Evolutionary conservation across 2,888 invertebrate genomes (phyloP).

Genomic region (Drosophila atripex): DNA sequence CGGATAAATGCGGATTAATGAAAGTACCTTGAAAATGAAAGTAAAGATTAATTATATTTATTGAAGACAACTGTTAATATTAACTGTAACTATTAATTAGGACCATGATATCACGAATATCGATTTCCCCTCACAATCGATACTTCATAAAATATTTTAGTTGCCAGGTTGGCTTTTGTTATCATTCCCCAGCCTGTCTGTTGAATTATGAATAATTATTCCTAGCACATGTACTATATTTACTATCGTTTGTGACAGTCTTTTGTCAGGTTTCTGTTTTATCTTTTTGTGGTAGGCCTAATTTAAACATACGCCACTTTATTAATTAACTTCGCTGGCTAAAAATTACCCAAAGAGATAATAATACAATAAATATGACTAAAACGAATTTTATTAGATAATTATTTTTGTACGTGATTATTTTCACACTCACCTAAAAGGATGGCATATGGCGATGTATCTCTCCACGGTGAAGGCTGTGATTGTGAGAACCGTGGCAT

Average conservation of each 20-base stretch:
- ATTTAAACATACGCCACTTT: background rate
- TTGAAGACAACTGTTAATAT: too few relatives aligned
- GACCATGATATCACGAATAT: slow-evolving; percentile 6
- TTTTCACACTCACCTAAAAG: slow-evolving; percentile 85
- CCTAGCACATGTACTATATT: background rate
- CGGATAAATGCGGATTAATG: too few relatives aligned
- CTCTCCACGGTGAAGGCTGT: slow-evolving; percentile 95
- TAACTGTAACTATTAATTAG: slow-evolving; percentile 29
- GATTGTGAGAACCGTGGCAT: slow-evolving; percentile 93
- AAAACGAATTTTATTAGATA: background rate
- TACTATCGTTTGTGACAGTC: slow-evolving; percentile 1
- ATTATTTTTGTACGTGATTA: background rate
- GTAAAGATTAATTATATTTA: slow-evolving; percentile 1
- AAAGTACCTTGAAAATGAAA: too few relatives aligned
- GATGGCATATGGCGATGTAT: slow-evolving; percentile 94
- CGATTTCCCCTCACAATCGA: background rate
- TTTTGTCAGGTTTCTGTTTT: slow-evolving; percentile 5
- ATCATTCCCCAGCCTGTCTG: slow-evolving; percentile 6
- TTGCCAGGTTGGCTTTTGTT: slow-evolving; percentile 10
- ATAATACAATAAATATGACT: background rate
- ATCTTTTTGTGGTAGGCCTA: background rate
- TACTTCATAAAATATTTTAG: background rate
- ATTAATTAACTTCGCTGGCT: background rate
- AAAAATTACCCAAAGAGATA: background rate
- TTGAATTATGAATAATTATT: slow-evolving; percentile 32